Percentiles rank a stretch among this genome's conserved stretches.
phyloP scores from a whole-genome alignment of 2,797 vertebrate genomes.

The Erethizon dorsatum region DNA sequence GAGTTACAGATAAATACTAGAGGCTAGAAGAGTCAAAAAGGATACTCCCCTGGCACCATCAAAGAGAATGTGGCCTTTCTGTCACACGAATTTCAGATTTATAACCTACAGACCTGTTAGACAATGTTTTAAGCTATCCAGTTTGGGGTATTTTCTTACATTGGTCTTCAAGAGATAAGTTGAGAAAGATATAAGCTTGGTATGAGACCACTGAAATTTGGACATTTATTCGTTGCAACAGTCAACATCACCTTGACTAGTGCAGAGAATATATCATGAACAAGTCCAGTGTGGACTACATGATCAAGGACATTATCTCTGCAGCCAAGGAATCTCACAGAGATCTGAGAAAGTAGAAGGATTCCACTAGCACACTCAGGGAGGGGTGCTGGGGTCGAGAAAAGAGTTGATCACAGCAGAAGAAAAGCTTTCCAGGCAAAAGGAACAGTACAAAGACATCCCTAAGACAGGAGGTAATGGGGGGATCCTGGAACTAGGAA shows the following conservation, averaged over 20 bases:
- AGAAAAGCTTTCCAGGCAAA: not conserved
- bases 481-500: not conserved
- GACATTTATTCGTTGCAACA: not conserved
- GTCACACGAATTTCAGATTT: not conserved
- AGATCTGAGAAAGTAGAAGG: not conserved
- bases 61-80: not conserved
- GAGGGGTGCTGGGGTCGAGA: not conserved
- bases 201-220: not conserved
- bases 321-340: not conserved
- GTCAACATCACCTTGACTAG: not conserved
- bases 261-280: not conserved
- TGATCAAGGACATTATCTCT: not conserved
- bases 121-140: not conserved
- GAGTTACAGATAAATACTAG: not conserved
- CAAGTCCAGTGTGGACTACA: not conserved
- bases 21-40: not conserved
- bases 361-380: not conserved
- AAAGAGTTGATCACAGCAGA: not conserved
- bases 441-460: not conserved
- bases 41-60: not conserved
- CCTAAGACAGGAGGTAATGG: not conserved
- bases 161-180: not conserved
- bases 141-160: not conserved
- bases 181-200: conserved; percentile 8
- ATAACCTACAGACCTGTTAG: not conserved